Conservation (phyloP, 2,888 invertebrate species). For the Lithophane leautieri region DNA sequence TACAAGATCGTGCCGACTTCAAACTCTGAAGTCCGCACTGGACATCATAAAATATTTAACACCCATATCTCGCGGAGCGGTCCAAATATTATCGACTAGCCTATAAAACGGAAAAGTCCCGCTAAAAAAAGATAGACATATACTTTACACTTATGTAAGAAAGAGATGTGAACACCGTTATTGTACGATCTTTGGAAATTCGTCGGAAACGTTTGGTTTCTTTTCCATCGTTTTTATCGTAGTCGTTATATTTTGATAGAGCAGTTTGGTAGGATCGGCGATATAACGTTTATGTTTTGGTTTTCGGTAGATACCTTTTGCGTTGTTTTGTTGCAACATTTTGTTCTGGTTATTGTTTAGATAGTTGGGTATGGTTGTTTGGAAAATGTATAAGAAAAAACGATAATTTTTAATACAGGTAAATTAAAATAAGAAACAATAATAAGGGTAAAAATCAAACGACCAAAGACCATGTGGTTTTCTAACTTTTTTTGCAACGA, state of each 20-base stretch:
- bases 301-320: conserved; percentile 79
- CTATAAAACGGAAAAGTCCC: conserved; percentile 87
- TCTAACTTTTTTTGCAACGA: not conserved
- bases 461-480: not conserved
- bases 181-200: conserved; percentile 89
- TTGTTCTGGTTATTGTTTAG: conserved; percentile 73
- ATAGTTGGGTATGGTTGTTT: conserved; percentile 17
- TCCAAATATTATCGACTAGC: conserved; percentile 89
- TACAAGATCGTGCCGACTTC: conserved; percentile 66
- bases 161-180: conserved; percentile 80
- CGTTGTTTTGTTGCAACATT: conserved; percentile 72
- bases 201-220: conserved; percentile 88
- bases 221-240: conserved; percentile 89
- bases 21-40: conserved; percentile 79
- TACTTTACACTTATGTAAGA: conserved; percentile 75
- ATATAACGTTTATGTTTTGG: conserved; percentile 90
- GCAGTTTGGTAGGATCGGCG: conserved; percentile 87
- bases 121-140: conserved; percentile 80
- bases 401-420: not conserved
- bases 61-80: conserved; percentile 85
- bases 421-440: not conserved
- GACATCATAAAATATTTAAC: conserved; percentile 90
- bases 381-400: conserved; percentile 1
- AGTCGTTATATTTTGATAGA: conserved; percentile 90
- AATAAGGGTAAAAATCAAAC: not conserved